Base-by-base conservation (phyloP, 2,797 vertebrate genomes). In the Dallia pectoralis region DNA sequence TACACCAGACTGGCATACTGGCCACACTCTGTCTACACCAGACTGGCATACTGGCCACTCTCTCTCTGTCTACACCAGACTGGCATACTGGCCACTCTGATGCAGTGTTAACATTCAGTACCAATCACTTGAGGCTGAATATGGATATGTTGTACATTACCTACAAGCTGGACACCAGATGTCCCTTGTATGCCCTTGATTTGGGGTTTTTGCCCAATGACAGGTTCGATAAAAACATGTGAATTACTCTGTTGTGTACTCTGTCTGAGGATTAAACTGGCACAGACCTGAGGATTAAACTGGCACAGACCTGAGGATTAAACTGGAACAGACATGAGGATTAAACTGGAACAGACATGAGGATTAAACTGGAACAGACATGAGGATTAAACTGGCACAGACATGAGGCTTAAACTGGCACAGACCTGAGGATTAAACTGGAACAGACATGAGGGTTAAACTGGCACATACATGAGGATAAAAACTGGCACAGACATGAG, bases 11-110 rank as follows among this genome's bases (percentile, higher is more conserved):
- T n/a, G n/a, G n/a, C n/a, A n/a, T n/a, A n/a, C n/a, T n/a, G n/a
- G n/a, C n/a, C n/a, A n/a, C n/a, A n/a, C n/a, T n/a, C n/a, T n/a
- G n/a, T 77, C 77, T 72, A 67, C 76, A 79, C 15, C 1, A 53
- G 70, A 36, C 8, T 18, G 7, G 59, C 77, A 73, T 72, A 51
- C 66, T 32, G 74, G n/a, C n/a, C n/a, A n/a, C n/a, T n/a, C n/a
- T n/a, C n/a, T n/a, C n/a, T n/a, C n/a, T n/a, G n/a, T n/a, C n/a
- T n/a, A n/a, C n/a, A n/a, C n/a, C n/a, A n/a, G n/a, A n/a, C n/a
- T n/a, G n/a, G n/a, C n/a, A n/a, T n/a, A n/a, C n/a, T n/a, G n/a
- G n/a, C n/a, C n/a, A n/a, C n/a, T n/a, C 65, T 74, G 19, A 32
- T 16, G 62, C 12, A 0, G 33, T 40, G 25, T 33, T 67, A 71